These are phyloP conservation scores for Hydrocynus forskahlii DNA, from an alignment of 2,797 vertebrate species.

Conservation along the genomic window DNA sequence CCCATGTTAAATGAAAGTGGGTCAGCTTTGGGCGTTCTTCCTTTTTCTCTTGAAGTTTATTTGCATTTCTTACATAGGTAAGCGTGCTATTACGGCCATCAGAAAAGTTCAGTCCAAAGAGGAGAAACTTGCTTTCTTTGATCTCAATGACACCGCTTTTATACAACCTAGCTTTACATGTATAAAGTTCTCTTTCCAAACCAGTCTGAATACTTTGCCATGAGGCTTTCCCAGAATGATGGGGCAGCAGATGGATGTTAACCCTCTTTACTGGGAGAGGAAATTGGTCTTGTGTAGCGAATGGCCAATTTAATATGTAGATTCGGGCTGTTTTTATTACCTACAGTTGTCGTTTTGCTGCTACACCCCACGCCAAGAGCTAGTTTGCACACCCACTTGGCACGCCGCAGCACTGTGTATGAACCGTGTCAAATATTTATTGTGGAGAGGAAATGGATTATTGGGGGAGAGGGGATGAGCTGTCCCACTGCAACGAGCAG, in stretches of 20 bases:
- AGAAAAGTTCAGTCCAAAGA: slow-evolving; percentile 18
- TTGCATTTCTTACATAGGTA: slow-evolving; percentile 20
- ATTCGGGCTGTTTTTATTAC: slow-evolving; percentile 23
- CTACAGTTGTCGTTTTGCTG: slow-evolving; percentile 22
- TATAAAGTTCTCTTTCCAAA: neutral
- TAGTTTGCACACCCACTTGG: slow-evolving; percentile 20
- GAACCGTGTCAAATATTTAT: slow-evolving; percentile 78
- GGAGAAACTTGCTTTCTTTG: slow-evolving; percentile 9
- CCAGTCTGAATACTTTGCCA: neutral
- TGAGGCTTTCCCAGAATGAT: neutral
- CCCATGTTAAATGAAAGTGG: slow-evolving; percentile 44
- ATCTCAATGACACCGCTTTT: neutral
- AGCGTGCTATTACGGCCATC: slow-evolving; percentile 1
- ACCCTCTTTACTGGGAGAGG: neutral
- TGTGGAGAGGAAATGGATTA: slow-evolving; percentile 81
- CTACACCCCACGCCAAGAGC: slow-evolving; percentile 12
- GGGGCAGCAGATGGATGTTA: neutral
- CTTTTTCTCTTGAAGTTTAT: slow-evolving; percentile 36
- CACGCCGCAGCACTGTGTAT: slow-evolving; percentile 55
- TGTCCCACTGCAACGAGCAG: slow-evolving; percentile 76
- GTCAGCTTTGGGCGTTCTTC: slow-evolving; percentile 29
- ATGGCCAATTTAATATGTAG: neutral
- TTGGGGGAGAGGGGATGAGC: slow-evolving; percentile 70
- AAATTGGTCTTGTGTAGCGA: neutral
- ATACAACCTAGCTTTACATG: neutral